A percentile compares a stretch with the other conserved stretches of the same genome.
Evolutionary conservation across 2,888 invertebrate genomes (phyloP).

Genomic region (Caenorhabditis parvicauda): DNA sequence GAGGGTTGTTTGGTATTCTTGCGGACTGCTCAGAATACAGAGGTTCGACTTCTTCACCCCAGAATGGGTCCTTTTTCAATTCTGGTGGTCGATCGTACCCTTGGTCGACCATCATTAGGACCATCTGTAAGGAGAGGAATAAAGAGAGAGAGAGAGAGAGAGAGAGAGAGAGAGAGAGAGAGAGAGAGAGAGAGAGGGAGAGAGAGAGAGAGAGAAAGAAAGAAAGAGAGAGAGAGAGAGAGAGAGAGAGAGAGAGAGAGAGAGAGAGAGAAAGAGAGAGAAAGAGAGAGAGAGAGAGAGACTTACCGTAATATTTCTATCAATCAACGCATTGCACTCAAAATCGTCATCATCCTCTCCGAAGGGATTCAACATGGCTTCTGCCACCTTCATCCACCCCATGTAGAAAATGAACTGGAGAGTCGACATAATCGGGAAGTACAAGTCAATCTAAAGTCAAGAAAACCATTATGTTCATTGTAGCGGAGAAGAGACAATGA

Average conservation of each 20-base stretch:
- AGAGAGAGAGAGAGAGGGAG: neutral
- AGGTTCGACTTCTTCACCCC: conserved; percentile 52
- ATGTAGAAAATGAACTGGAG: conserved; percentile 60
- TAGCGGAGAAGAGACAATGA: neutral
- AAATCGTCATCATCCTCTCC: conserved; percentile 52
- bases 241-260: too few relatives aligned
- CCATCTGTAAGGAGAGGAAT: conserved; percentile 39
- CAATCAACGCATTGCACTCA: conserved; percentile 49
- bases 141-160: too few relatives aligned
- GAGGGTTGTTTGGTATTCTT: conserved; percentile 31
- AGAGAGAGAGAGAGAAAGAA: neutral
- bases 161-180: neutral
- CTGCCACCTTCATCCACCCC: conserved; percentile 60
- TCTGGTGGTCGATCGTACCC: conserved; percentile 54
- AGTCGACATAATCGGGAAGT: conserved; percentile 59
- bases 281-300: too few relatives aligned
- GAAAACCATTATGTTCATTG: neutral
- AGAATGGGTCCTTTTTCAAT: conserved; percentile 55
- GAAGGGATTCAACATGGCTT: conserved; percentile 51
- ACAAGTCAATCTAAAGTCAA: conserved; percentile 54
- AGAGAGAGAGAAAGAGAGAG: too few relatives aligned
- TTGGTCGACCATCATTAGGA: conserved; percentile 57
- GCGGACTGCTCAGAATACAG: conserved; percentile 42
- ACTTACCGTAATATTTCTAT: conserved; percentile 49
- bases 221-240: too few relatives aligned